Base-by-base conservation (phyloP, 2,888 invertebrate genomes). In the Mesoligia furuncula region DNA sequence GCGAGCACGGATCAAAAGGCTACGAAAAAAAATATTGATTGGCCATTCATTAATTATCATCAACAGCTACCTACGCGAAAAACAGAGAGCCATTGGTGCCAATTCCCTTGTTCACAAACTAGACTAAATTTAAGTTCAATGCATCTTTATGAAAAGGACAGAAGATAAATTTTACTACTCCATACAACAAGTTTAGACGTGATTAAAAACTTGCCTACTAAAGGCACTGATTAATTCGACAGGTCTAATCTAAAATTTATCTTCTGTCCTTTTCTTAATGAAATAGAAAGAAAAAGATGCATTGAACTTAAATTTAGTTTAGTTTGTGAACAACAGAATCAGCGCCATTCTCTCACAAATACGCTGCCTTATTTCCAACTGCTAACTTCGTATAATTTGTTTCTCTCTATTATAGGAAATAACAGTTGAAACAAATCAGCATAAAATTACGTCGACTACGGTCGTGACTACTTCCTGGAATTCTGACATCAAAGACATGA, bases 401-500 rank as follows among this genome's bases (percentile, higher is more conserved):
- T 8, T 27, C 42, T 27, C 15, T 42, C 0, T 61, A 11, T 42
- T 42, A 48, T 11, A 45, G 9, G 4, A 57, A 73, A 62, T 69
- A 36, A 27, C 31, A 42, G 17, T 48, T n/a, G 62, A 77, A 80
- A 71, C 36, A 42, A 72, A 78, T 67, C 62, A 67, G 17, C 62
- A 73, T 73, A 48, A 59, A 78, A 75, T 85, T 77, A 73, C 27
- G 36, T 20, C n/a, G 17, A 62, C n/a, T 62, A 20, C 8, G 64
- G n/a, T n/a, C n/a, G n/a, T 54, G 59, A 57, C 27, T n/a, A 68
- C 15, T 62, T 73, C 31, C 31, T n/a, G 6, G 39, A 68, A 73
- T 20, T 36, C 27, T 69, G 78, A 62, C 67, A 73, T 65, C 73
- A 76, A 78, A 85, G 62, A 13, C 24, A 61, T 51, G 62, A 72